phyloP scores from a whole-genome alignment of 2,888 invertebrate genomes.

The Tholera decimalis region DNA sequence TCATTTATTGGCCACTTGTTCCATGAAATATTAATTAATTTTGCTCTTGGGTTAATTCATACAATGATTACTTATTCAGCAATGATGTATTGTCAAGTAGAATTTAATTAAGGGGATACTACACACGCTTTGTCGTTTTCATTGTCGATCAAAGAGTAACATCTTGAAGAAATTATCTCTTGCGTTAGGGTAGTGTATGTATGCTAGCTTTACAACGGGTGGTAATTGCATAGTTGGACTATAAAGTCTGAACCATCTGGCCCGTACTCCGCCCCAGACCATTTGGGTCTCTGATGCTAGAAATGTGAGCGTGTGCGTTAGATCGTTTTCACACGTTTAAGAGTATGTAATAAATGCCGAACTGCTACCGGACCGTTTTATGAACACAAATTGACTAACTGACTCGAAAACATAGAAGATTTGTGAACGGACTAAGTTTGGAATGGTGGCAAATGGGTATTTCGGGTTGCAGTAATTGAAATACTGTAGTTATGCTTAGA shows the following conservation, averaged over 20 bases:
- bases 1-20: conserved; percentile 37
- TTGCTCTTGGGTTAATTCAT: conserved; percentile 29
- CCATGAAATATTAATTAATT: conserved; percentile 46
- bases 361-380: conserved; percentile 34
- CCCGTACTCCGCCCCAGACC: conserved; percentile 37
- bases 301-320: conserved; percentile 36
- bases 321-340: conserved; percentile 52
- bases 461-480: conserved; percentile 44
- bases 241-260: conserved; percentile 62
- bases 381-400: conserved; percentile 54
- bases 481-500: conserved; percentile 24
- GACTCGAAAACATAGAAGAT: conserved; percentile 34
- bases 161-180: conserved; percentile 42
- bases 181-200: conserved; percentile 46
- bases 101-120: conserved; percentile 16
- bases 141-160: conserved; percentile 33
- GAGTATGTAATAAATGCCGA: conserved; percentile 40
- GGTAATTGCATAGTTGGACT: conserved; percentile 61
- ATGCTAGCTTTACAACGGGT: conserved; percentile 44
- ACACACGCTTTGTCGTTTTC: conserved; percentile 25
- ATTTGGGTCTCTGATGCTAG: conserved; percentile 38
- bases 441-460: conserved; percentile 29
- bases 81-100: conserved; percentile 30
- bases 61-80: conserved; percentile 33
- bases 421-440: conserved; percentile 40